Percentiles rank a stretch among this genome's conserved stretches.
These are phyloP conservation scores for Lagria hirta DNA, from an alignment of 2,888 invertebrate genomes.

Conservation along the genomic window DNA sequence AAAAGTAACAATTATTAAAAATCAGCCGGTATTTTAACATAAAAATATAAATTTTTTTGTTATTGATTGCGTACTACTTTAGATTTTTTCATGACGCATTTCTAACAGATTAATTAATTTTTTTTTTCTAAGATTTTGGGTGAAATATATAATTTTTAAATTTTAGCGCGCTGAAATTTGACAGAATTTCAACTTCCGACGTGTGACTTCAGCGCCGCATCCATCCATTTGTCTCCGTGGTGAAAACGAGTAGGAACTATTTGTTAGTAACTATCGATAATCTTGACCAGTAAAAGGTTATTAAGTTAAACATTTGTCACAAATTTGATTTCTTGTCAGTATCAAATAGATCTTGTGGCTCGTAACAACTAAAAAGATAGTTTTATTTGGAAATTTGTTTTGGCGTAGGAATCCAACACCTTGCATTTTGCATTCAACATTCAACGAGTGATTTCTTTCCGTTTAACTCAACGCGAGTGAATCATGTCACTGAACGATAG, in stretches of 20 bases:
- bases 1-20: no score
- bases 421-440: conserved; percentile 46
- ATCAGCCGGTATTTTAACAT: no score
- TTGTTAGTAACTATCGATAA: background rate
- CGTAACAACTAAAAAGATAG: no score
- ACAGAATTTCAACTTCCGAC: conserved; percentile 22
- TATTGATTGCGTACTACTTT: no score
- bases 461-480: conserved; percentile 72
- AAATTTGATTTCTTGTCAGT: no score
- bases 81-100: no score
- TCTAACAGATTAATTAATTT: no score
- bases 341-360: no score
- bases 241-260: conserved; percentile 3
- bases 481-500: conserved; percentile 82
- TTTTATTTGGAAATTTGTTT: conserved; percentile 9
- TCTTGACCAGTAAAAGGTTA: no score
- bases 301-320: no score
- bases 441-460: conserved; percentile 66
- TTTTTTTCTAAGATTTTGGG: no score
- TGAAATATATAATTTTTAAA: conserved; percentile 15
- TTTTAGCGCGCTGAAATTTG: conserved; percentile 20
- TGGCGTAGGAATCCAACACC: conserved; percentile 55
- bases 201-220: conserved; percentile 11
- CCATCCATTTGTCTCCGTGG: conserved; percentile 19
- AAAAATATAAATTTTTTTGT: no score